Conservation (phyloP, 1,140 invertebrate species). For the Trachelipus rathkii region DNA sequence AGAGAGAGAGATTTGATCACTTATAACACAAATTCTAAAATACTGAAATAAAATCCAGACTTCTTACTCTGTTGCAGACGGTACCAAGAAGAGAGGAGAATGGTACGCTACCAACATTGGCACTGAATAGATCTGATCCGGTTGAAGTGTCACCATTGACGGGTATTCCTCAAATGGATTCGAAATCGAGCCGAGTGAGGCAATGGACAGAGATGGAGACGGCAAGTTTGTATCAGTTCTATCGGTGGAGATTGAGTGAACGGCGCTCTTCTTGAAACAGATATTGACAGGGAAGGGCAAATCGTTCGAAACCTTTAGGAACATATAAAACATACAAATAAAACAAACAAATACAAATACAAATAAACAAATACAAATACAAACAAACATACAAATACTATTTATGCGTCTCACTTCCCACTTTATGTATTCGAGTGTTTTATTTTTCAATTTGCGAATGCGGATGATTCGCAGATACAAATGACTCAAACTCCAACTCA, state of each 20-base stretch:
- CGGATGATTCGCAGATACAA: too few species aligned
- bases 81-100: background rate
- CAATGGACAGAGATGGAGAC: slow-evolving; percentile 54
- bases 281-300: slow-evolving; percentile 66
- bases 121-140: slow-evolving; percentile 67
- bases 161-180: slow-evolving; percentile 74
- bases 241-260: slow-evolving; percentile 29
- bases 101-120: slow-evolving; percentile 63
- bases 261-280: slow-evolving; percentile 40
- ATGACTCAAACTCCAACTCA: too few species aligned
- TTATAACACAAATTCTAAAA: background rate
- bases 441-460: too few species aligned
- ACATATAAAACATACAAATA: too few species aligned
- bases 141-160: slow-evolving; percentile 66
- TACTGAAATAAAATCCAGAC: background rate
- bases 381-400: too few species aligned
- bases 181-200: slow-evolving; percentile 61
- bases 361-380: too few species aligned
- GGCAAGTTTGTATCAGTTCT: slow-evolving; percentile 13
- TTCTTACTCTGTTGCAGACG: background rate
- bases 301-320: slow-evolving; percentile 66
- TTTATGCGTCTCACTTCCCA: too few species aligned
- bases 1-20: too few species aligned
- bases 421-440: too few species aligned
- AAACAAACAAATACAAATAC: too few species aligned